Evolutionary conservation across 23 tunicate genomes (phyloP).

Genomic region (Botrylloides violaceus): DNA sequence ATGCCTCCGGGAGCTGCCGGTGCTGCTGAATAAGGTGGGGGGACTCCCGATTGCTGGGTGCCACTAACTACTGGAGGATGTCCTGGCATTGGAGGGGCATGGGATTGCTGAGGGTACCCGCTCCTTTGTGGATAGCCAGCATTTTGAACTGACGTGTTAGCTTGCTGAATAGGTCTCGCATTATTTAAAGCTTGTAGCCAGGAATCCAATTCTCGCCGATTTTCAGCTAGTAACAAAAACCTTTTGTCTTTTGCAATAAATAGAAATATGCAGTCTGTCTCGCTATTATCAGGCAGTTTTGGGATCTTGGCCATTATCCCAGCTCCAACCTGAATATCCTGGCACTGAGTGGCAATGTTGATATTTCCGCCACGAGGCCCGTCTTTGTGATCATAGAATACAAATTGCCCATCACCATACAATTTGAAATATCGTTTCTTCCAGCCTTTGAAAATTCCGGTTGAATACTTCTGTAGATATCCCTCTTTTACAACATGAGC

Average conservation of each 20-base stretch:
- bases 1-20: slow-evolving; percentile 4
- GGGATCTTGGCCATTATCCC: slow-evolving; percentile 69
- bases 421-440: slow-evolving; percentile 45
- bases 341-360: slow-evolving; percentile 33
- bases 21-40: slow-evolving; percentile 30
- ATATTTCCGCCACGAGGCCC: slow-evolving; percentile 49
- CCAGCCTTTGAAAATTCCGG: slow-evolving; percentile 70
- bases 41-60: not conserved
- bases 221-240: slow-evolving; percentile 40
- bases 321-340: slow-evolving; percentile 68
- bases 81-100: slow-evolving; percentile 1
- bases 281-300: slow-evolving; percentile 25
- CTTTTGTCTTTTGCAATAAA: slow-evolving; percentile 31
- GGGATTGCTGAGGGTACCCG: slow-evolving; percentile 14
- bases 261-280: slow-evolving; percentile 54
- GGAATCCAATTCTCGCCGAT: slow-evolving; percentile 56
- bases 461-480: slow-evolving; percentile 43
- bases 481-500: slow-evolving; percentile 30
- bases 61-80: slow-evolving; percentile 4
- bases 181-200: slow-evolving; percentile 62
- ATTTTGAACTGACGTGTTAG: not conserved
- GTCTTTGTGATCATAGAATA: slow-evolving; percentile 37
- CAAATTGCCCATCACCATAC: slow-evolving; percentile 57
- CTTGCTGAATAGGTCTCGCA: slow-evolving; percentile 22
- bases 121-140: slow-evolving; percentile 29